phyloP scores from a whole-genome alignment of 2,888 invertebrate genomes.

The Drosophila mimica region DNA sequence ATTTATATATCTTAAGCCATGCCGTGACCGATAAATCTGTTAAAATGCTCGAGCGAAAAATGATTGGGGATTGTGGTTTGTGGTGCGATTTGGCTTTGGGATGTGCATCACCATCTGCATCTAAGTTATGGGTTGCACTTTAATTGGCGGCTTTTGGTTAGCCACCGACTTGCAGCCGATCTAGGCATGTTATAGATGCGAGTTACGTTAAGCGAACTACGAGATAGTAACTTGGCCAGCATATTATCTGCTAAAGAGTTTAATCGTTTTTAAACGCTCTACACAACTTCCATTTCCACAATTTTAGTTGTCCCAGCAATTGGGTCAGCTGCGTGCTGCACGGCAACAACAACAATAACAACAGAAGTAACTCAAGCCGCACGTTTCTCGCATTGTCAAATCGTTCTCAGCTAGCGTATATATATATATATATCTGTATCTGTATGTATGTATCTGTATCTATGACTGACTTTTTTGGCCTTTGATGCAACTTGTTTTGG shows the following conservation, averaged over 20 bases:
- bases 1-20: slow-evolving; percentile 51
- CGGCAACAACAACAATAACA: slow-evolving; percentile 46
- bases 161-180: slow-evolving; percentile 61
- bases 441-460: slow-evolving; percentile 18
- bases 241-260: slow-evolving; percentile 54
- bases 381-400: slow-evolving; percentile 60
- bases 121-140: slow-evolving; percentile 42
- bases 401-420: slow-evolving; percentile 24
- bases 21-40: slow-evolving; percentile 73
- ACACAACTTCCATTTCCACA: slow-evolving; percentile 23
- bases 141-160: slow-evolving; percentile 47
- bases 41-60: slow-evolving; percentile 55
- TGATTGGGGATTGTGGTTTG: slow-evolving; percentile 38
- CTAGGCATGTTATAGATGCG: slow-evolving; percentile 41
- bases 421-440: slow-evolving; percentile 13
- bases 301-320: slow-evolving; percentile 43
- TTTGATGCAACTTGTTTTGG: slow-evolving; percentile 69
- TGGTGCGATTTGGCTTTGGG: neutral
- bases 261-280: slow-evolving; percentile 38
- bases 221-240: slow-evolving; percentile 26
- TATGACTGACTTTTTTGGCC: slow-evolving; percentile 64
- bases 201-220: slow-evolving; percentile 46
- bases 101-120: slow-evolving; percentile 11
- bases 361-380: slow-evolving; percentile 36
- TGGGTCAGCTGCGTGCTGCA: slow-evolving; percentile 55